Evolutionary conservation across 2,888 invertebrate species (phyloP), one percentile per base, ranked within the genome.

Genomic region (Pseudococcus jackbeardsleyi): DNA sequence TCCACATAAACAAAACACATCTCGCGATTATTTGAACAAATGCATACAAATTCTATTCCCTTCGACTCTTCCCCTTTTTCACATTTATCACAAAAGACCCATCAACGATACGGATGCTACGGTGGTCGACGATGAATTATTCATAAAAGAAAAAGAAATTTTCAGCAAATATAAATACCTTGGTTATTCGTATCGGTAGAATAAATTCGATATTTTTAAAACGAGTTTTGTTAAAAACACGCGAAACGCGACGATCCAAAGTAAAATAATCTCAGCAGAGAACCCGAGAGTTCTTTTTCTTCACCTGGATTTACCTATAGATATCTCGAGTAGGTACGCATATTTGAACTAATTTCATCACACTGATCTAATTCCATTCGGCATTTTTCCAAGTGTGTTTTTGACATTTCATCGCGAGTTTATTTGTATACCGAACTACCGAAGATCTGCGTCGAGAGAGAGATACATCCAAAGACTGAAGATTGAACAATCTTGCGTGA

Each of bases 81-180:
- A 54, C 7, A 50, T 50, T n/a, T n/a, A 15, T 54, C n/a, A 54
- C 54, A 54, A n/a, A 54, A 54, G 54, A n/a, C 5, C 12, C 64
- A 22, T 64, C 22, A 64, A 19, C 8, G 22, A 64, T 22, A 9
- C 6, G 22, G 22, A 64, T 64, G 19, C 64, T 22, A 64, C 22
- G 64, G 64, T 64, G 22, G 64, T 64, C 64, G 64, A 22, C 64
- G 22, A 64, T 64, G 64, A 64, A 64, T 64, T 64, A 64, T 64
- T 19, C 64, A 64, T 64, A 15, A 64, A 64, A 64, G 64, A 64
- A 15, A 64, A 64, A 64, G 64, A 64, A 64, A 64, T 22, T 64
- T 64, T 64, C 22, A 64, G 8, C 64, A 64, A 64, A 22, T 9
- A 22, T 15, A 59, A 59, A 64, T 64, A 22, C 64, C 22, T 17